Conservation (phyloP, 2,888 invertebrate genomes). For the Theretra japonica region DNA sequence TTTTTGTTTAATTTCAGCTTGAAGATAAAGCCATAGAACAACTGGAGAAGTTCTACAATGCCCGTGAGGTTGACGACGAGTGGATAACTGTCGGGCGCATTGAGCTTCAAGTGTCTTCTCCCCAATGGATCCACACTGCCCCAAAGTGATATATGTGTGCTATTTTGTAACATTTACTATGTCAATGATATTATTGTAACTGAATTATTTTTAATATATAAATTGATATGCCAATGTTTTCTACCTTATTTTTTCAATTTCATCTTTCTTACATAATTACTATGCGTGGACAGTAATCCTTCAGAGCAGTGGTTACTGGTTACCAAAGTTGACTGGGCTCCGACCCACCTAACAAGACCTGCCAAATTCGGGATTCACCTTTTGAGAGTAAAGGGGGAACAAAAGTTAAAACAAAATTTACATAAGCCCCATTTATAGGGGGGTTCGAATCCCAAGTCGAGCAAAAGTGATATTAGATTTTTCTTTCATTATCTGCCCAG, state of each 20-base stretch:
- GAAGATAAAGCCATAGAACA: constrained; percentile 95
- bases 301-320: too few relatives aligned
- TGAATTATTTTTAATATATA: constrained; percentile 40
- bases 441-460: too few relatives aligned
- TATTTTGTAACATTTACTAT: constrained; percentile 60
- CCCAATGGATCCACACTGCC: constrained; percentile 85
- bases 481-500: too few relatives aligned
- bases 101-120: constrained; percentile 83
- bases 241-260: background rate
- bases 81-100: constrained; percentile 89
- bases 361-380: too few relatives aligned
- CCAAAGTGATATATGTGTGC: constrained; percentile 66
- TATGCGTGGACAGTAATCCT: too few relatives aligned
- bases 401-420: too few relatives aligned
- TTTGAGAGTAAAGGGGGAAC: too few relatives aligned
- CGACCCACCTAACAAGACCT: too few relatives aligned
- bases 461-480: too few relatives aligned
- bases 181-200: constrained; percentile 33
- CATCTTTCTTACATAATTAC: background rate
- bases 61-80: constrained; percentile 89
- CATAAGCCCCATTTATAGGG: too few relatives aligned
- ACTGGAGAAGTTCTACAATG: constrained; percentile 89
- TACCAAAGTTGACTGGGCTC: too few relatives aligned
- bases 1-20: constrained; percentile 80
- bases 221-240: background rate